Conservation (phyloP, 23 tunicate genomes). For the Ciona savignyi region DNA sequence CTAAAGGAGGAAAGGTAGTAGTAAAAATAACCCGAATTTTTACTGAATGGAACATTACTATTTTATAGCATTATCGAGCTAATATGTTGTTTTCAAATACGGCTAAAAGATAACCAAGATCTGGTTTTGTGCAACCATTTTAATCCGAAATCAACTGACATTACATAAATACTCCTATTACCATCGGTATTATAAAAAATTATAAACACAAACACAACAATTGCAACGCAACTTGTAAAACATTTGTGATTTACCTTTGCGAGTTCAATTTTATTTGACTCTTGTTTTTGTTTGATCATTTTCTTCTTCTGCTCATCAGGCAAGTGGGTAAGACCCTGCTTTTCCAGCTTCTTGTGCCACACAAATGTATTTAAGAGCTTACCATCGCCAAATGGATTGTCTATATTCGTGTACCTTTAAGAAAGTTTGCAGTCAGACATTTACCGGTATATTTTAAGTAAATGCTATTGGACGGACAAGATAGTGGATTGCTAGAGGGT, state of each 20-base stretch:
- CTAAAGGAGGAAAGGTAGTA: no score
- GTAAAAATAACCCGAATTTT: no score
- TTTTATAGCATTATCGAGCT: no score
- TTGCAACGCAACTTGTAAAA: not conserved
- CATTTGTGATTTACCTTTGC: constrained; percentile 41
- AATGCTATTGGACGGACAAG: no score
- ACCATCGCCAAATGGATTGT: constrained; percentile 99
- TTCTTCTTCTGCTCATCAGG: constrained; percentile 72
- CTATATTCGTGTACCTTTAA: constrained; percentile 80
- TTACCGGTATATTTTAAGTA: no score
- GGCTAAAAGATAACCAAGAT: no score
- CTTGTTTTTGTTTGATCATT: constrained; percentile 68
- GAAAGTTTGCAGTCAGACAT: no score
- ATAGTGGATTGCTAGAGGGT: no score
- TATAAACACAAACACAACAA: not conserved
- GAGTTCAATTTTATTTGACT: constrained; percentile 69
- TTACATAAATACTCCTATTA: not conserved
- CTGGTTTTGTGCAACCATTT: no score
- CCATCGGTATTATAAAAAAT: not conserved
- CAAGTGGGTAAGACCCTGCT: constrained; percentile 73
- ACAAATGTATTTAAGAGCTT: constrained; percentile 92
- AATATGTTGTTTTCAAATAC: no score
- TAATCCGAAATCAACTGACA: no score
- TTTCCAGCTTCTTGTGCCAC: constrained; percentile 94
- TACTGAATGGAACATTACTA: no score